These are phyloP conservation scores for Phaethornis superciliosus DNA, from an alignment of 2,113 vertebrate genomes.

Conservation along the genomic window DNA sequence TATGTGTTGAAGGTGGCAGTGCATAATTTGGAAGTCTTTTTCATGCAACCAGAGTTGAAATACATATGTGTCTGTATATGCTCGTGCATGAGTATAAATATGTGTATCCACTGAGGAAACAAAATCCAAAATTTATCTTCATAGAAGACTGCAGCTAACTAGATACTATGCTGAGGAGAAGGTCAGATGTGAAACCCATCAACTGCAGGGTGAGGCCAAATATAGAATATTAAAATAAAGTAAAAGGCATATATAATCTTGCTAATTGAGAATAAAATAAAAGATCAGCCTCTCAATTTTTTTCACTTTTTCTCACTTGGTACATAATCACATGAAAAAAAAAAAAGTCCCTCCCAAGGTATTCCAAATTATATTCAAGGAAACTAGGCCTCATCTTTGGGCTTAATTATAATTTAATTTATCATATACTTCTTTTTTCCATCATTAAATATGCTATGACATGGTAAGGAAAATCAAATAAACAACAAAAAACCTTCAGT, in stretches of 20 bases:
- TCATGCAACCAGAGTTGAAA: background rate
- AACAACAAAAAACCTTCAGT: background rate
- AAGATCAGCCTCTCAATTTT: background rate
- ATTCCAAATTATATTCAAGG: background rate
- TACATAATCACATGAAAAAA: background rate
- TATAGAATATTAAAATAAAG: background rate
- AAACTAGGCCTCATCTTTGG: background rate
- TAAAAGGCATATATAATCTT: background rate
- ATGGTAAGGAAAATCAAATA: background rate
- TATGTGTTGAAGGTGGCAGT: background rate
- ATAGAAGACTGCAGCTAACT: background rate
- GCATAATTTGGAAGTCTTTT: background rate
- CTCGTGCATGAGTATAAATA: fast-evolving
- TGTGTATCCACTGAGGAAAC: background rate
- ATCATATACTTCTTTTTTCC: background rate
- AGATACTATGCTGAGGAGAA: background rate
- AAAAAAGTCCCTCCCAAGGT: background rate
- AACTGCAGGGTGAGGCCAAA: background rate
- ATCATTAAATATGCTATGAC: background rate
- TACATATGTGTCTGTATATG: fast-evolving
- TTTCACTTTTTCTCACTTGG: background rate
- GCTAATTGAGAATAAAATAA: background rate
- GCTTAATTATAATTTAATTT: background rate
- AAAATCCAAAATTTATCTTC: background rate
- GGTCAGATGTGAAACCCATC: background rate